phyloP scores from a whole-genome alignment of 2,888 invertebrate genomes.

The Rapana venosa region DNA sequence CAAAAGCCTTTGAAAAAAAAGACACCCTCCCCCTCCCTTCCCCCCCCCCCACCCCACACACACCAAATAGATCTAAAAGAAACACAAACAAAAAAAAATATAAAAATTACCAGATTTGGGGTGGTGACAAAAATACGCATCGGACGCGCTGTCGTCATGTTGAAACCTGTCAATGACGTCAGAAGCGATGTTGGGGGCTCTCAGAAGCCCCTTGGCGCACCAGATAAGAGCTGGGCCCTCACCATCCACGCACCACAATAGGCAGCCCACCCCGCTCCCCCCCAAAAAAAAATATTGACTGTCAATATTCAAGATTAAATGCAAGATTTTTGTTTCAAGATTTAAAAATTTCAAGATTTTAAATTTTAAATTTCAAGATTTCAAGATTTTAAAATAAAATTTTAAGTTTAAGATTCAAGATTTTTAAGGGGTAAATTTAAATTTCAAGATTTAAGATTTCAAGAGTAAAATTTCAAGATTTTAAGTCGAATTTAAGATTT shows the following conservation, averaged over 20 bases:
- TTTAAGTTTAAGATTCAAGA: too few species aligned
- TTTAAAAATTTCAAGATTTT: too few species aligned
- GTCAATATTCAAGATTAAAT: too few species aligned
- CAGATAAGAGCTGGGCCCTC: slow-evolving; percentile 38
- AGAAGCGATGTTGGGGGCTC: slow-evolving; percentile 44
- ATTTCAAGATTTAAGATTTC: too few species aligned
- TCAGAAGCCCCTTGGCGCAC: slow-evolving; percentile 43
- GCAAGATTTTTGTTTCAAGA: too few species aligned
- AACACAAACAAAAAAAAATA: background rate
- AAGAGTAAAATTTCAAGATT: too few species aligned
- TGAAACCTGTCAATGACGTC: slow-evolving; percentile 42
- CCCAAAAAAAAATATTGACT: too few species aligned
- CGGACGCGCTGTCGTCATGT: slow-evolving; percentile 44
- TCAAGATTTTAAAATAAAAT: too few species aligned
- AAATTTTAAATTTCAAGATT: too few species aligned
- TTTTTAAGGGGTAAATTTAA: too few species aligned
- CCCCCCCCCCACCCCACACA: background rate
- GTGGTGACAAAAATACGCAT: slow-evolving; percentile 44
- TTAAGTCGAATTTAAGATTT: too few species aligned
- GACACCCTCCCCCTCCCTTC: background rate
- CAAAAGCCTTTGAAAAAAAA: background rate
- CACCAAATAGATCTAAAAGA: background rate
- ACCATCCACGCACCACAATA: slow-evolving; percentile 33
- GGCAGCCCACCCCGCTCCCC: slow-evolving; percentile 6
- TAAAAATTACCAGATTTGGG: slow-evolving; percentile 44